Evolutionary conservation across 2,888 invertebrate genomes (phyloP).

Genomic region (Chaitophorus viminalis): DNA sequence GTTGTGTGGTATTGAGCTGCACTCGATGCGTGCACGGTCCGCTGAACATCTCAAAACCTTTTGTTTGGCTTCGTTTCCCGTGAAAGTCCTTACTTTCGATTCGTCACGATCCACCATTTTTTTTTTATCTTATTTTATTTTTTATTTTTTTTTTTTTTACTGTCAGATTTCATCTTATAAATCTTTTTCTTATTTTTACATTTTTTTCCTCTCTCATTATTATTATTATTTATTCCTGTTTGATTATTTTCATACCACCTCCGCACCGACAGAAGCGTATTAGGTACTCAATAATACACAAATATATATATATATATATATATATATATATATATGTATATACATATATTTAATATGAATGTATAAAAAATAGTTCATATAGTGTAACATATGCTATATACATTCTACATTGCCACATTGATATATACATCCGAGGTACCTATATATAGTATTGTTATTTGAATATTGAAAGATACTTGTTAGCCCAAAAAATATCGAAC

Average conservation of each 20-base stretch:
- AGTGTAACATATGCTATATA: not conserved
- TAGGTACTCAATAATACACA: too few species aligned
- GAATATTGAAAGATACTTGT: not conserved
- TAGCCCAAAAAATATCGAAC: too few species aligned
- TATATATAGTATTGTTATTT: not conserved
- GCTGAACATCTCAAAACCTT: conserved; percentile 62
- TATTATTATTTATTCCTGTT: conserved; percentile 47
- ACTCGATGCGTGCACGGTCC: conserved; percentile 59
- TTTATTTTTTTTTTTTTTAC: conserved; percentile 59
- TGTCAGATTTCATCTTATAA: conserved; percentile 57
- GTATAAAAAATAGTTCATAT: not conserved
- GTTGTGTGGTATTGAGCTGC: conserved; percentile 60
- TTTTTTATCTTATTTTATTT: conserved; percentile 39
- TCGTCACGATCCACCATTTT: conserved; percentile 64
- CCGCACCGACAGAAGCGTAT: conserved; percentile 21
- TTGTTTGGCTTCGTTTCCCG: conserved; percentile 64
- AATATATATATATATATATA: too few species aligned
- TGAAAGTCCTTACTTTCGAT: conserved; percentile 64
- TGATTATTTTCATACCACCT: conserved; percentile 54
- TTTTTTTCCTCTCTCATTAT: conserved; percentile 35
- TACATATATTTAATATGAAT: not conserved
- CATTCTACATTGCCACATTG: not conserved
- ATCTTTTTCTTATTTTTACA: conserved; percentile 57
- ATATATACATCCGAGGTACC: not conserved
- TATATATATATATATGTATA: too few species aligned